Base-by-base conservation (phyloP, 1,140 invertebrate species). In the Drosophila pruinosa region DNA sequence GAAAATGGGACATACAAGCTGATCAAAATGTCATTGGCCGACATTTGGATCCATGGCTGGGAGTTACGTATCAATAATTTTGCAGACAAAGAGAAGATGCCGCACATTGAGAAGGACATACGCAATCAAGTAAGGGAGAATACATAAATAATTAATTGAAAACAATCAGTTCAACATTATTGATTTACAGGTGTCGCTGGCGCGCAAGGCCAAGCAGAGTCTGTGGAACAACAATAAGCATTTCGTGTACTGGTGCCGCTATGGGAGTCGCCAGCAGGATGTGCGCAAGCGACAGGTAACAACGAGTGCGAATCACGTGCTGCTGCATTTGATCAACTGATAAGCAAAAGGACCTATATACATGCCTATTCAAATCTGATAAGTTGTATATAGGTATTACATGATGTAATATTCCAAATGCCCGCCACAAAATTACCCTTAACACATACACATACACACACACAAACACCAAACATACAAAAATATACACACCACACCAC, bases 1-100 rank as follows among this genome's bases (percentile, higher is more conserved):
- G 94, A 94, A 86, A 93, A 93, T 73, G 90, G 90, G 31, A 92
- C 93, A 54, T 93, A 93, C 90, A 93, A 93, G 83, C 92, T 94
- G 59, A 91, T 93, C 62, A 93, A 92, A 79, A 93, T 93, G 63
- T 92, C 93, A 58, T 88, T 95, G 75, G 91, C 92, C 78, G 93
- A 94, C 58, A 94, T 95, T 72, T 95, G 94, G 94, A 93, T 93
- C 70, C 92, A 93, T 65, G 94, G 93, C 69, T 94, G 93, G 53
- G 92, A 93, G 70, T 92, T 95, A 80, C 92, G 94, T 50, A 95
- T 95, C 79, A 95, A 95, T 88, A 95, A 95, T 80, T 94, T 94
- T 71, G 93, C 93, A 47, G 94, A 95, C 85, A 94, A 94, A 75
- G 93, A 93, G 78, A 93, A 94, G 89, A 92, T 92, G 34, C 93